Base-by-base conservation (phyloP, 1,140 invertebrate species). In the Drosophila truncata region DNA sequence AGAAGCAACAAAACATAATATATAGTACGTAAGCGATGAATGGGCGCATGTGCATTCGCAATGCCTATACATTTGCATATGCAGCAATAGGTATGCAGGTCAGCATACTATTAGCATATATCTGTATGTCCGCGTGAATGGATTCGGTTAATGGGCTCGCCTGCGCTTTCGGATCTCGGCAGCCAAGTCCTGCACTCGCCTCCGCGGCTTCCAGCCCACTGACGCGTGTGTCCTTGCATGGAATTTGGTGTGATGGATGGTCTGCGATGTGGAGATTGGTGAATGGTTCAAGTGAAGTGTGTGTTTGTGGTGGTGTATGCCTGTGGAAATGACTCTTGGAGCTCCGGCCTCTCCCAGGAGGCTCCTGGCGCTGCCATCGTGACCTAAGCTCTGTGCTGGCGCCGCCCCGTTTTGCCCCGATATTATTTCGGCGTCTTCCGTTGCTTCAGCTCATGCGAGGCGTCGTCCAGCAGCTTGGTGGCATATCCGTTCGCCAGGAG, bases 401-500 rank as follows among this genome's bases (percentile, higher is more conserved):
- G 74, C 65, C 77, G 73, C 73, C 65, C 78, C 75, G 72, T 72
- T 64, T 78, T 90, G 39, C 50, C 55, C 86, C 82, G 72, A 86
- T 91, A 91, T 91, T 88, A 91, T 92, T 92, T 91, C 44, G 84
- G 84, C 73, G 83, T 78, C 78, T 92, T 92, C 50, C 91, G 74
- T 67, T 92, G 91, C 37, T 80, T 92, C 73, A 92, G 84, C 75
- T 92, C 82, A 57, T 87, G 77, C 25, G 85, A 70, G 44, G 82
- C 84, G 37, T 87, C 84, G 65, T 87, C 84, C 52, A 87, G 69
- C 35, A 86, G 57, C 55, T 78, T 85, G 42, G 74, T 79, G 81
- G 69, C 80, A 39, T 91, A 79, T 7, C 77, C 77, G 57, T 79
- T 79, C 35, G 47, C 42, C 42, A 78, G 42, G 27, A 79, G 60